Conservation (phyloP, 2,797 vertebrate genomes). For the Oreortyx pictus region DNA sequence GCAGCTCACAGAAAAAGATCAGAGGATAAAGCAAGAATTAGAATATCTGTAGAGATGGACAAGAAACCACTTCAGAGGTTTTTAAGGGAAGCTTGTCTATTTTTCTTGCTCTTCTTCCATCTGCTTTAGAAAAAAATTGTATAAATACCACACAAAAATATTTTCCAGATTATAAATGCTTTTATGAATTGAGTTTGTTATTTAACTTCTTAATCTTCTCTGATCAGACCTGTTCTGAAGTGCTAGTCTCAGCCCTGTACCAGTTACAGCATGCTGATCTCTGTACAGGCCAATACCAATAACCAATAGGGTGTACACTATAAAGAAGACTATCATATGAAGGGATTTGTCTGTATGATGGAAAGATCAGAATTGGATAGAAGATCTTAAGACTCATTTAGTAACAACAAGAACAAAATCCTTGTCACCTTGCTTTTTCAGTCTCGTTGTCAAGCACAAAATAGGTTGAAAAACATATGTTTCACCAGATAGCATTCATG, state of each 20-base stretch:
- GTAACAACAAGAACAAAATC: not conserved
- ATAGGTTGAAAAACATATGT: not conserved
- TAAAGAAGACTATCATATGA: not conserved
- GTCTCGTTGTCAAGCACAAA: not conserved
- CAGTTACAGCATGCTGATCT: not conserved
- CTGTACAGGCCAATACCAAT: not conserved
- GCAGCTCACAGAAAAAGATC: not conserved
- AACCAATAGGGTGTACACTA: not conserved
- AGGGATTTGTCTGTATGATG: not conserved
- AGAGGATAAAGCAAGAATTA: not conserved
- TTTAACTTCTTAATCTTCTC: not conserved
- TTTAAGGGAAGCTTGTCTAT: not conserved
- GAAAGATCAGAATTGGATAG: not conserved
- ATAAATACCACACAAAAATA: not conserved
- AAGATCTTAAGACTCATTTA: not conserved
- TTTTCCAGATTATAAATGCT: not conserved
- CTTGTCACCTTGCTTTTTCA: rapidly evolving
- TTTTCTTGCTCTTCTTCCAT: not conserved
- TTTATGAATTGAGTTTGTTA: not conserved
- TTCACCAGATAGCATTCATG: rapidly evolving
- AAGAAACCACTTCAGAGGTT: not conserved
- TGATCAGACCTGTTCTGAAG: not conserved
- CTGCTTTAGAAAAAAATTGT: not conserved
- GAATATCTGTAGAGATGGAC: not conserved
- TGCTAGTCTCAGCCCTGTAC: no score